Conservation (phyloP, 1,140 invertebrate species). For the Globodera rostochiensis region DNA sequence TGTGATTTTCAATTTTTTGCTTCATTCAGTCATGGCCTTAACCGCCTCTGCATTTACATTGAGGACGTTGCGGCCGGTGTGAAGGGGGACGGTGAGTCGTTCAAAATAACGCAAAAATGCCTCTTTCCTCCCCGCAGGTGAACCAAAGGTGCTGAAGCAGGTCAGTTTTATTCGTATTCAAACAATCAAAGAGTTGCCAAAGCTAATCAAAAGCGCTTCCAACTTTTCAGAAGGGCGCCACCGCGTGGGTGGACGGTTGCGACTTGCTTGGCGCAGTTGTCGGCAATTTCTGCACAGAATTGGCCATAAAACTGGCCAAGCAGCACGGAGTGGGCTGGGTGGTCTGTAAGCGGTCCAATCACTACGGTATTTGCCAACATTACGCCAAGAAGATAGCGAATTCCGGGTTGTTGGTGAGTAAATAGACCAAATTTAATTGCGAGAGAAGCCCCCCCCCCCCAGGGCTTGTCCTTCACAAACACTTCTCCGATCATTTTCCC, state of each 20-base stretch:
- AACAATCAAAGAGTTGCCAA: constrained; percentile 7
- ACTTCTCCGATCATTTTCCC: constrained; percentile 85
- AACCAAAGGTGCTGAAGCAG: constrained; percentile 43
- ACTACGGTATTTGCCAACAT: constrained; percentile 87
- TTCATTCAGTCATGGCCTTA: constrained; percentile 47
- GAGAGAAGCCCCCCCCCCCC: constrained; percentile 9
- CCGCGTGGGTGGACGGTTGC: constrained; percentile 63
- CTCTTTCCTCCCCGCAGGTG: constrained; percentile 27
- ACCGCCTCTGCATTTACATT: constrained; percentile 51
- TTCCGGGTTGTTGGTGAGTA: constrained; percentile 74
- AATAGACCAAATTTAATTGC: not conserved
- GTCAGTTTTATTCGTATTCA: not conserved
- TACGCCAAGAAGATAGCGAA: constrained; percentile 70
- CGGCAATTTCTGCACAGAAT: constrained; percentile 84
- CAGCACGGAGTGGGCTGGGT: constrained; percentile 84
- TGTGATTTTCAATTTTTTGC: not conserved
- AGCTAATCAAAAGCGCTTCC: constrained; percentile 34
- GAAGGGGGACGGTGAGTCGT: constrained; percentile 26
- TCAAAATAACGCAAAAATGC: constrained; percentile 2
- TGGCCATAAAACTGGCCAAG: constrained; percentile 75
- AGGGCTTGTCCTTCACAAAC: constrained; percentile 88
- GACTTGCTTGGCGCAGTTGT: constrained; percentile 75
- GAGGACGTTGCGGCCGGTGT: constrained; percentile 50
- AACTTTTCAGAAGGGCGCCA: constrained; percentile 52
- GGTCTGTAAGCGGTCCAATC: constrained; percentile 81